Base-by-base conservation (phyloP, 1,140 invertebrate species). In the Atta texana region DNA sequence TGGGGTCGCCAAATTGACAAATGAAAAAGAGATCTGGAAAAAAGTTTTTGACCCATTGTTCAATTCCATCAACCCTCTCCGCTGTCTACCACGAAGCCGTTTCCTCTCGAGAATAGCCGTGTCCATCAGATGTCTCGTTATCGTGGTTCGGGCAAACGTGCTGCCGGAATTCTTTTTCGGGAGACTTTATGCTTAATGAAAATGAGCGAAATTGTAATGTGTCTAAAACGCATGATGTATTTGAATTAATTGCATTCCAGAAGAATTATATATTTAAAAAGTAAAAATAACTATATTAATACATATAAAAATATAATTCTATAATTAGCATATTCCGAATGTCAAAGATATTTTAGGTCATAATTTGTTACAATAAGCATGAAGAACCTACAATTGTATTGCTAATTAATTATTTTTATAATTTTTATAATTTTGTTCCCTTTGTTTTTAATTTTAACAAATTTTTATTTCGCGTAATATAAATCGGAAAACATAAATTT, bases 41-140 rank as follows among this genome's bases (percentile, higher is more conserved):
- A 85, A 88, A 90, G 77, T 90, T 90, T 90, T 88, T 92, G 91
- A 92, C 91, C 92, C 89, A 91, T 89, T 92, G 89, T 91, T 89
- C 91, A 92, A 92, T 92, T 92, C 85, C 90, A 92, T 92, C 91
- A 88, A 82, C 66, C 76, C 82, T 87, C 71, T 74, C 49, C 59
- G n/a, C 64, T 69, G 39, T 69, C 74, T 49, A n/a, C 49, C 68
- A 64, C 63, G 44, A 72, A 90, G 82, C 84, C 81, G 88, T 90
- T 90, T 85, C 75, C 91, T 94, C 93, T 78, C 53, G 93, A 93
- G 93, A 94, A 94, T 94, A 94, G 93, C 91, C 92, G 90, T 92
- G 94, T 94, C 94, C 86, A 85, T 94, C 94, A 95, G 94, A 95
- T 91, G 94, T 95, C 94, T 94, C 91, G 92, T 95, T 95, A 94